phyloP scores from a whole-genome alignment of 53 echinoderm and acorn worm species.

The Actinopyga echinites region DNA sequence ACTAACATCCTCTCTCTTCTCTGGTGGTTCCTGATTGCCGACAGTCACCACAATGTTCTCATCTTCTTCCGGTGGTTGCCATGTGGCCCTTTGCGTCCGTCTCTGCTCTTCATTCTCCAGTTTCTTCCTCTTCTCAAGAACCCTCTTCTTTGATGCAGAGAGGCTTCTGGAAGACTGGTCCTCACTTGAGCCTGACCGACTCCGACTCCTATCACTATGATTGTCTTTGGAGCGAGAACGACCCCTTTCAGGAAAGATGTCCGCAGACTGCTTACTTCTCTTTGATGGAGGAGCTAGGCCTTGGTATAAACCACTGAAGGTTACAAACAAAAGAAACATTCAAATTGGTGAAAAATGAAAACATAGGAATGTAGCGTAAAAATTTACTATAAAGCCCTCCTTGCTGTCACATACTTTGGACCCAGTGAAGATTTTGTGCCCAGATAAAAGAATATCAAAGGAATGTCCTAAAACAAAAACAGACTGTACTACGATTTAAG shows the following conservation, averaged over 20 bases:
- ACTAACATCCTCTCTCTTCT: not conserved
- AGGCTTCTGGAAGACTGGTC: not conserved
- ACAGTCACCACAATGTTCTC: constrained; percentile 40
- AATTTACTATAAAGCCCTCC: too few species aligned
- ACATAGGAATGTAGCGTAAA: too few species aligned
- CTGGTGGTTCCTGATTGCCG: not conserved
- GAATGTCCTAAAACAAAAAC: too few species aligned
- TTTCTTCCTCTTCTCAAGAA: constrained; percentile 52
- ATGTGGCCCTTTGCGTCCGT: constrained; percentile 66
- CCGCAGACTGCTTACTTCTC: not conserved
- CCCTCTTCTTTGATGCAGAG: constrained; percentile 3
- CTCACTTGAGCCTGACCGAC: not conserved
- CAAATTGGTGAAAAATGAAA: too few species aligned
- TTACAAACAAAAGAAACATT: too few species aligned
- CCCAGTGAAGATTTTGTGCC: too few species aligned
- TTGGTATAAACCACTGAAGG: constrained; percentile 9
- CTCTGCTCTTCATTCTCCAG: constrained; percentile 45
- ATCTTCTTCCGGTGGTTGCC: constrained; percentile 88
- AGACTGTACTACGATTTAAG: too few species aligned
- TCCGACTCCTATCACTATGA: not conserved
- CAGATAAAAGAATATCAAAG: too few species aligned
- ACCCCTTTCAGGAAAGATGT: constrained; percentile 3
- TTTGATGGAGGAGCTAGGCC: constrained; percentile 21
- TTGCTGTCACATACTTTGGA: too few species aligned
- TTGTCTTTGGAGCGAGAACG: not conserved